These are phyloP conservation scores for Drosophila demipolita DNA, from an alignment of 2,888 invertebrate species.

Conservation along the genomic window DNA sequence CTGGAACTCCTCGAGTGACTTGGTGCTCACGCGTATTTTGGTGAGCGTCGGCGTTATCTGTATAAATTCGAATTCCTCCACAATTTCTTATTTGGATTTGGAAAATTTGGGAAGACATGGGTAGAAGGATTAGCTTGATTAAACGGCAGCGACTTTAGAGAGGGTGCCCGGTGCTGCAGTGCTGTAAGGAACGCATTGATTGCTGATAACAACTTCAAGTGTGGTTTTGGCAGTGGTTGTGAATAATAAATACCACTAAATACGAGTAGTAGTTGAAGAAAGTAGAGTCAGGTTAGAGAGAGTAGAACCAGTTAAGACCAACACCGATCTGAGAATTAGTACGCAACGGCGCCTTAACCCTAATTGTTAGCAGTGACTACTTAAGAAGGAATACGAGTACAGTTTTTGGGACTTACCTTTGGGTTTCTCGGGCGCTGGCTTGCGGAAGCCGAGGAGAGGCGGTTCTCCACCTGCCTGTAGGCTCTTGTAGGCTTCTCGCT, in stretches of 20 bases:
- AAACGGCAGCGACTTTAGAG: slow-evolving; percentile 30
- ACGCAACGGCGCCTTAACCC: slow-evolving; percentile 32
- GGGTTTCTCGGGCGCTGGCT: slow-evolving; percentile 93
- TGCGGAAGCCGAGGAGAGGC: slow-evolving; percentile 95
- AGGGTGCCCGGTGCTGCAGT: slow-evolving; percentile 63
- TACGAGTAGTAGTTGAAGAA: slow-evolving; percentile 13
- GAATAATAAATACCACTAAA: slow-evolving; percentile 32
- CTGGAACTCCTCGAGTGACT: slow-evolving; percentile 65
- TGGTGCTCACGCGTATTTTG: slow-evolving; percentile 91
- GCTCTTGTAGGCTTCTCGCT: slow-evolving; percentile 93
- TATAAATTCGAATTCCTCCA: slow-evolving; percentile 90
- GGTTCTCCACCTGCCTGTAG: slow-evolving; percentile 98
- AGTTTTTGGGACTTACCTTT: slow-evolving; percentile 87
- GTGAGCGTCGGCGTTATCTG: slow-evolving; percentile 93
- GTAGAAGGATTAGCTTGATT: slow-evolving; percentile 25
- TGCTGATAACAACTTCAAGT: slow-evolving; percentile 58
- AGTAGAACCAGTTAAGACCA: slow-evolving; percentile 48
- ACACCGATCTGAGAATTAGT: slow-evolving; percentile 63
- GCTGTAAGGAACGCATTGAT: slow-evolving; percentile 33
- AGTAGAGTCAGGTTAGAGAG: slow-evolving; percentile 21
- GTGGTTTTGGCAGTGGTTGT: slow-evolving; percentile 60
- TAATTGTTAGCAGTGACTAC: slow-evolving; percentile 25
- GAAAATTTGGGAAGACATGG: slow-evolving; percentile 22
- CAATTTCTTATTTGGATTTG: slow-evolving; percentile 76
- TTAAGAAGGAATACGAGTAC: neutral